Percentiles rank a stretch among this genome's conserved stretches.
Evolutionary conservation across 2,888 invertebrate species (phyloP).

Genomic region (Torymus texanus): DNA sequence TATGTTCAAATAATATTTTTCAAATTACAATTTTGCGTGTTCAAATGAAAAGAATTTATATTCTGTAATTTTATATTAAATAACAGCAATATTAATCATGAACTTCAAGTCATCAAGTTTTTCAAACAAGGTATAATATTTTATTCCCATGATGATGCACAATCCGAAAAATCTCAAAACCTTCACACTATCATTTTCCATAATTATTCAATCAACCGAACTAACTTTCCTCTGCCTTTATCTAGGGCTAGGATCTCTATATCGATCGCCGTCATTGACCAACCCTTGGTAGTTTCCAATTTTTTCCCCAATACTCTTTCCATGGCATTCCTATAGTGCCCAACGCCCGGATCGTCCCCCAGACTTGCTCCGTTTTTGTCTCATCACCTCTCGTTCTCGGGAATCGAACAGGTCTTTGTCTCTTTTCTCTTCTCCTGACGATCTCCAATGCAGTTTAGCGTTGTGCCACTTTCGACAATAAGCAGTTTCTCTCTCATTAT

Average conservation of each 20-base stretch:
- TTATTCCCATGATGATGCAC: no score
- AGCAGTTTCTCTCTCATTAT: slow-evolving; percentile 24
- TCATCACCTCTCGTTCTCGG: slow-evolving; percentile 27
- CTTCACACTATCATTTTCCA: slow-evolving; percentile 38
- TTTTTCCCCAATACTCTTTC: slow-evolving; percentile 11
- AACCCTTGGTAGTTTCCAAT: slow-evolving; percentile 20
- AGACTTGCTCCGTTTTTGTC: slow-evolving; percentile 29
- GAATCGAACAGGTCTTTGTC: slow-evolving; percentile 29
- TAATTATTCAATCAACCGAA: slow-evolving; percentile 40
- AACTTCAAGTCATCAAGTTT: no score
- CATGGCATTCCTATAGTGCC: slow-evolving; percentile 8
- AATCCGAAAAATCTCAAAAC: slow-evolving; percentile 2
- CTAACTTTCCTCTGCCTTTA: slow-evolving; percentile 23
- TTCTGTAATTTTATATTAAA: no score
- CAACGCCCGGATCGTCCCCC: slow-evolving; percentile 19
- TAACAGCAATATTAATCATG: no score
- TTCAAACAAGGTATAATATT: no score
- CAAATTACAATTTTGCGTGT: no score
- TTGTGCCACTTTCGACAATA: slow-evolving; percentile 39
- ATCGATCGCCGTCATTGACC: slow-evolving; percentile 27
- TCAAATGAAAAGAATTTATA: no score
- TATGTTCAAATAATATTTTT: no score
- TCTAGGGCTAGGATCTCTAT: slow-evolving; percentile 9
- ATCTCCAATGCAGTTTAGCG: neutral
- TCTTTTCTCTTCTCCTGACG: slow-evolving; percentile 1